phyloP scores from a whole-genome alignment of 1,140 invertebrate genomes.

The Pseudomyrmex pallidus region DNA sequence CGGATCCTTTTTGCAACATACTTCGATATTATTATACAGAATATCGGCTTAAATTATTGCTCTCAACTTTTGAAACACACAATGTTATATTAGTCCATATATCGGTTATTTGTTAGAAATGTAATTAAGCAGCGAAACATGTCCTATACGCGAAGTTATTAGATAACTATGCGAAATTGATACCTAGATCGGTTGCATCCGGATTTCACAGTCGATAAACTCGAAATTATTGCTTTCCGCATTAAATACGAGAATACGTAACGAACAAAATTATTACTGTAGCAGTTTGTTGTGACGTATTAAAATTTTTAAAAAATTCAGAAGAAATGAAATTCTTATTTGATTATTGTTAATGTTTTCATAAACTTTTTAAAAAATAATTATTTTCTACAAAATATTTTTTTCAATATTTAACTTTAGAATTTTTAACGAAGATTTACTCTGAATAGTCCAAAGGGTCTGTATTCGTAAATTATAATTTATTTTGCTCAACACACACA shows the following conservation, averaged over 20 bases:
- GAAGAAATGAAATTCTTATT: neutral
- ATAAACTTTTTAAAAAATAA: neutral
- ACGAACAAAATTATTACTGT: no score
- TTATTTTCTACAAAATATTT: neutral
- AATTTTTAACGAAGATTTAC: neutral
- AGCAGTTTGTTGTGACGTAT: neutral
- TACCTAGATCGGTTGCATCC: neutral
- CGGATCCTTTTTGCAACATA: neutral
- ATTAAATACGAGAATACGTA: neutral
- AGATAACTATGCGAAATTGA: slow-evolving; percentile 38
- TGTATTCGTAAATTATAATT: neutral
- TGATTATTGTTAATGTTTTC: no score
- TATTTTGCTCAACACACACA: neutral
- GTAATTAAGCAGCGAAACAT: slow-evolving; percentile 17
- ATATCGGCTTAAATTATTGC: neutral
- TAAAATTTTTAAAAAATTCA: neutral
- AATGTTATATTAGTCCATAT: neutral
- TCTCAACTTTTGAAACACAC: neutral
- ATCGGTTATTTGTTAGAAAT: slow-evolving; percentile 29
- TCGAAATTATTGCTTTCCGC: slow-evolving; percentile 22
- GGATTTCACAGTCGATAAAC: slow-evolving; percentile 9
- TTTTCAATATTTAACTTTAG: no score
- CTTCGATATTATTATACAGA: neutral
- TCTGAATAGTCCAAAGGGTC: neutral
- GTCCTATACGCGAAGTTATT: neutral